phyloP scores from a whole-genome alignment of 92 coral and sea anemone species.

The Isaurus tuberculatus region DNA sequence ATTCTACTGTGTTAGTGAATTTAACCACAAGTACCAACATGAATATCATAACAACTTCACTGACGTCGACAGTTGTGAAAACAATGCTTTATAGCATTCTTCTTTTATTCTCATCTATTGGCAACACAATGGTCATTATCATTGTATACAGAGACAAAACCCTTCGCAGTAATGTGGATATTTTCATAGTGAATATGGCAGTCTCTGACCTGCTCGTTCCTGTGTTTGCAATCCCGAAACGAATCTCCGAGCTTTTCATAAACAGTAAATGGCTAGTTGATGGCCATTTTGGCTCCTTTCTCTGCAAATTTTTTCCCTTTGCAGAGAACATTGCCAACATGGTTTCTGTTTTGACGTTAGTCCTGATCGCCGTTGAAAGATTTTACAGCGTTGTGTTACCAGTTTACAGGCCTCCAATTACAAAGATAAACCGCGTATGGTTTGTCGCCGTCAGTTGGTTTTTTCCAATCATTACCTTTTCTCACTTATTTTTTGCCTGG shows the following conservation, averaged over 20 bases:
- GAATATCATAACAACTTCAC: background rate
- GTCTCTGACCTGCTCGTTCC: slow-evolving; percentile 36
- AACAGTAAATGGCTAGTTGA: slow-evolving; percentile 18
- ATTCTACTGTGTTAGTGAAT: background rate
- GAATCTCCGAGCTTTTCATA: background rate
- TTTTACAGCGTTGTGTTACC: slow-evolving; percentile 31
- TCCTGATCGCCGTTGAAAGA: slow-evolving; percentile 24
- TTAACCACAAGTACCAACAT: background rate
- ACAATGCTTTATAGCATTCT: slow-evolving; percentile 17
- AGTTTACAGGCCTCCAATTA: slow-evolving; percentile 15
- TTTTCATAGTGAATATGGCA: slow-evolving; percentile 35
- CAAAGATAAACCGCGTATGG: slow-evolving; percentile 18
- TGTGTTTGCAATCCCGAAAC: slow-evolving; percentile 25
- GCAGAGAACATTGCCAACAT: slow-evolving; percentile 27
- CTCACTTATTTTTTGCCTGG: slow-evolving; percentile 19
- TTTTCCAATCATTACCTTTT: background rate
- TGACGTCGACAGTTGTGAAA: slow-evolving; percentile 14
- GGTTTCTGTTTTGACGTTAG: slow-evolving; percentile 19
- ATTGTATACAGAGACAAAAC: slow-evolving; percentile 31
- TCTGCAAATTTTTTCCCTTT: slow-evolving; percentile 44
- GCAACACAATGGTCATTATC: slow-evolving; percentile 29
- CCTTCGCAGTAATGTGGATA: slow-evolving; percentile 38
- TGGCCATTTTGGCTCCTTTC: slow-evolving; percentile 34
- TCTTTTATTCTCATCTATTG: slow-evolving; percentile 11
- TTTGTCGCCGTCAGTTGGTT: slow-evolving; percentile 21